Evolutionary conservation across 53 echinoderm and acorn worm species (phyloP), one percentile per base, ranked within the genome.

Genomic region (Antedon mediterranea): DNA sequence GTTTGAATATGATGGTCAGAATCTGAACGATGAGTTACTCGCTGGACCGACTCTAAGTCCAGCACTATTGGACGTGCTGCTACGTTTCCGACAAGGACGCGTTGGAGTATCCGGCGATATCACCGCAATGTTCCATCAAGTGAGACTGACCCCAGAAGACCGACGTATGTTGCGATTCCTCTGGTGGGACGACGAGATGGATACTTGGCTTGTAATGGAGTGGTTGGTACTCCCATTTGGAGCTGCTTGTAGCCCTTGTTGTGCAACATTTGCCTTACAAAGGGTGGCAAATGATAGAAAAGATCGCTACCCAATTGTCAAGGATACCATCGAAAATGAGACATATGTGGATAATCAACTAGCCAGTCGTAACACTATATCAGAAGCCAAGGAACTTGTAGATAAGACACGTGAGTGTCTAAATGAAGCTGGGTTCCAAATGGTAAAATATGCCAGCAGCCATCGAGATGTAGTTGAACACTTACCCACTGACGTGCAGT

Each of bases 191-290:
- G 80, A 73, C 20, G 29, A 32, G 14, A 20, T 4, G 0, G 71
- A 79, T 31, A 3, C 29, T 11, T 79, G 79, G 79, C 81, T 0
- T 81, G 72, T 79, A 27, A 74, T 73, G 27, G 31, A 73, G n/a
- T 14, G 74, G 29, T 73, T 73, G 80, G 31, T 77, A 57, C 41
- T 80, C 30, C 73, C 80, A 34, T 84, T 84, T 70, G 76, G 84
- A 37, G 75, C 84, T 26, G 79, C 71, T 30, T 84, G 80, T 76
- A 79, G 84, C 29, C 76, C 84, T 0, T 80, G 70, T 34, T 85
- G 86, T 27, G 43, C 78, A 13, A 42, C 43, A 2, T 78, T 43
- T 42, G 78, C 43, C 43, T n/a, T 78, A 14, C 44, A 78, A 32
- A 78, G 78, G 43, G 29, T 31, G 14, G 78, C 78, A 14, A 28